Evolutionary conservation across 2,888 invertebrate genomes (phyloP).

Genomic region (Lycaena phlaeas): DNA sequence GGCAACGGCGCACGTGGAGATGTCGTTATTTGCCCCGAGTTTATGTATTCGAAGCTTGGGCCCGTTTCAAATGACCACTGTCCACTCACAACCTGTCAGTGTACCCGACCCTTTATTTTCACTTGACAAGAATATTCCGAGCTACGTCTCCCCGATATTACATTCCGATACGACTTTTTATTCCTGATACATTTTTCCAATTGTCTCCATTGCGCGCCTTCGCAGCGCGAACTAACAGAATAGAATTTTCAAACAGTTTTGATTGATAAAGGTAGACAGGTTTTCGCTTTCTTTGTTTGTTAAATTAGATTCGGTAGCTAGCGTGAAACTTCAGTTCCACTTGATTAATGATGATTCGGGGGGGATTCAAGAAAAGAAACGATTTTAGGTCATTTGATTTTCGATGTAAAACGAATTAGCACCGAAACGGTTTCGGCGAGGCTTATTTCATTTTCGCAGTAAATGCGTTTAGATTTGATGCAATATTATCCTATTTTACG

Average conservation of each 20-base stretch:
- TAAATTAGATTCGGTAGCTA: constrained; percentile 65
- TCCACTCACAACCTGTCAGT: constrained; percentile 66
- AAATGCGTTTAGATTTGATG: constrained; percentile 53
- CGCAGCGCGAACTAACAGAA: constrained; percentile 61
- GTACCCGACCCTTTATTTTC: constrained; percentile 68
- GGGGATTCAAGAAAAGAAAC: constrained; percentile 47
- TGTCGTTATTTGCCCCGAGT: constrained; percentile 52
- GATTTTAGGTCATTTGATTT: constrained; percentile 45
- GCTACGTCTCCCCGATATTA: constrained; percentile 65
- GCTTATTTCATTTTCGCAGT: constrained; percentile 32
- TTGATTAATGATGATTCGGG: constrained; percentile 65
- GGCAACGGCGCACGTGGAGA: constrained; percentile 43
- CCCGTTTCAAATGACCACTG: constrained; percentile 59
- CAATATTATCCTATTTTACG: constrained; percentile 64
- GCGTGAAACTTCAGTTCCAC: constrained; percentile 61
- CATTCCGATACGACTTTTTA: constrained; percentile 69
- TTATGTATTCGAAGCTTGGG: constrained; percentile 65
- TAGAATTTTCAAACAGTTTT: constrained; percentile 70
- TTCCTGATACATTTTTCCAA: constrained; percentile 70
- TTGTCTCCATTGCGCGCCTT: constrained; percentile 57
- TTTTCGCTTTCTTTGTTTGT: constrained; percentile 70
- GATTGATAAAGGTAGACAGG: constrained; percentile 72
- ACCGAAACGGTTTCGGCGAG: neutral
- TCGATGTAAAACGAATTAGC: constrained; percentile 38
- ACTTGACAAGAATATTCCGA: constrained; percentile 68